Evolutionary conservation across 2,113 vertebrate genomes (phyloP).

Genomic region (Salvelinus alpinus): DNA sequence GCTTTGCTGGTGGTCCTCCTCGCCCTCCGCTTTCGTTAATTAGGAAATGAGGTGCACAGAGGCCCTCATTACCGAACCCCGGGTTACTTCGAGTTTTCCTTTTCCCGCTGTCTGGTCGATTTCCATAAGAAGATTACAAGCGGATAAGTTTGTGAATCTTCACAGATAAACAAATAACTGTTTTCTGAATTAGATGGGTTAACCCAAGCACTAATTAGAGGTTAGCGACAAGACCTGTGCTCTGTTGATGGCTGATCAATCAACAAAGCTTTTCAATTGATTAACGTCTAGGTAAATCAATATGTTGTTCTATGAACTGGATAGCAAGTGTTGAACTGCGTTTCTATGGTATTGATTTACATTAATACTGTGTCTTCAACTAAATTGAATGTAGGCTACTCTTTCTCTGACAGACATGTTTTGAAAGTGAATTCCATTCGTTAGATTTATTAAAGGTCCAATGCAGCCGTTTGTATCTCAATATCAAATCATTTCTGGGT

Average conservation of each 20-base stretch:
- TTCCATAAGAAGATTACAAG: slow-evolving; percentile 84
- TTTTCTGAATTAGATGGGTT: slow-evolving; percentile 66
- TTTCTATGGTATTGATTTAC: not conserved
- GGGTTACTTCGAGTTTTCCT: slow-evolving; percentile 34
- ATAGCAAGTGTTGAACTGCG: not conserved
- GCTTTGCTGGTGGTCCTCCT: slow-evolving; percentile 80
- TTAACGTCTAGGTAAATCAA: slow-evolving; percentile 31
- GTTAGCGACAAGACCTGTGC: slow-evolving; percentile 62
- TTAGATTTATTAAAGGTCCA: no score
- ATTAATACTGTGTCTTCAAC: no score
- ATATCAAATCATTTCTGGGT: no score
- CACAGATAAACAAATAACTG: slow-evolving; percentile 70
- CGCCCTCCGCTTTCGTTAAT: slow-evolving; percentile 74
- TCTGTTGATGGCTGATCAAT: slow-evolving; percentile 70
- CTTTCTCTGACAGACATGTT: no score
- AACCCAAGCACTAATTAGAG: slow-evolving; percentile 63
- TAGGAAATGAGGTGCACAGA: slow-evolving; percentile 78
- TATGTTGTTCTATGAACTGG: not conserved
- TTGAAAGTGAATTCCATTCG: no score
- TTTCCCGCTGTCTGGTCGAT: slow-evolving; percentile 63
- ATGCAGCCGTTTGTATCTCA: no score
- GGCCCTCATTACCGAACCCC: slow-evolving; percentile 76
- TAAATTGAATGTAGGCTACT: no score
- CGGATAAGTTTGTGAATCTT: slow-evolving; percentile 78
- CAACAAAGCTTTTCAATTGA: slow-evolving; percentile 58